Conservation (phyloP, 2,888 invertebrate genomes). For the Dolomedes plantarius region DNA sequence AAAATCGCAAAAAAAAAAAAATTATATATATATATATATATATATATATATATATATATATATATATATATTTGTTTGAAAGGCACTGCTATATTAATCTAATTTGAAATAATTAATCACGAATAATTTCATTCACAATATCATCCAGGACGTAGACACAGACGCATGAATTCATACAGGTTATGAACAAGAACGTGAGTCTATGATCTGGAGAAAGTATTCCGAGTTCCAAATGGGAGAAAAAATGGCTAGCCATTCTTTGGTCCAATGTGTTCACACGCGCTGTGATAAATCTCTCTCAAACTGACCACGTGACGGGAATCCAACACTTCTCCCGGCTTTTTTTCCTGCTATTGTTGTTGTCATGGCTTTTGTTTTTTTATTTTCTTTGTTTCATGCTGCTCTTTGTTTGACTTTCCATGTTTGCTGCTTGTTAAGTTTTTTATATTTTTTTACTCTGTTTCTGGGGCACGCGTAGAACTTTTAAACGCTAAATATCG, state of each 20-base stretch:
- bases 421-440: not conserved
- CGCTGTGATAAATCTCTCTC: constrained; percentile 56
- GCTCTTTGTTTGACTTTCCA: not conserved
- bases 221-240: constrained; percentile 32
- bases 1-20: too few species aligned
- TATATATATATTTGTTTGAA: too few species aligned
- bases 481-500: constrained; percentile 36
- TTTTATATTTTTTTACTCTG: not conserved
- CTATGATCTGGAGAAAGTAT: too few species aligned
- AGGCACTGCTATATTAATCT: too few species aligned
- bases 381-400: not conserved
- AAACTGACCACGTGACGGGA: constrained; percentile 57
- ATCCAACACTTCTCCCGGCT: not conserved
- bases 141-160: too few species aligned
- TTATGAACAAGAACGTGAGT: too few species aligned
- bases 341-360: not conserved
- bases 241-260: constrained; percentile 33
- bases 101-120: too few species aligned
- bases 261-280: constrained; percentile 63
- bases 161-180: too few species aligned
- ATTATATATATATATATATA: too few species aligned
- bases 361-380: not conserved
- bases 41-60: too few species aligned
- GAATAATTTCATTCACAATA: too few species aligned
- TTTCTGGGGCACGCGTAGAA: constrained; percentile 7